Evolutionary conservation across 2,113 vertebrate genomes (phyloP), one percentile per base, ranked within the genome.

Genomic region (Tachuris rubrigastra): DNA sequence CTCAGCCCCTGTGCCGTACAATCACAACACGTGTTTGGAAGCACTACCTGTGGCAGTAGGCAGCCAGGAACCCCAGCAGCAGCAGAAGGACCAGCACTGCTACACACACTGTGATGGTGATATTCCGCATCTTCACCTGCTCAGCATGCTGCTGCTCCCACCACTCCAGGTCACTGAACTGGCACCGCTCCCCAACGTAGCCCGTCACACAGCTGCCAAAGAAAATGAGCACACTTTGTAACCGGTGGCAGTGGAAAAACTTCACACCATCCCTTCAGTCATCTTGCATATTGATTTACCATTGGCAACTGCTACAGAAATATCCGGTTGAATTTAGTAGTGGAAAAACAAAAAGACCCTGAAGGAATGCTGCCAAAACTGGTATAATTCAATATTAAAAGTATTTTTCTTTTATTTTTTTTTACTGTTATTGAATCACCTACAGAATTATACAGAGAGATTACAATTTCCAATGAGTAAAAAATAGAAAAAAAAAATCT

Each of bases 81-180:
- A 99, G 96, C 80, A 99, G 96, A n/a, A 97, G 91, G 11, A 98
- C 69, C 8, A 98, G 89, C 28, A 89, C 72, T 27, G 96, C 78
- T 22, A 98, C 67, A 35, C 98, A 98, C 3, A 96, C 95, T 0
- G 95, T 94, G 9, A 98, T 98, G 20, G 97, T 94, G 72, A 98
- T 33, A 25, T 97, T 98, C 63, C 94, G 95, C 65, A 94, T 98
- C 97, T 98, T 98, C 60, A 98, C 96, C 9, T 95, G 88, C 85
- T 98, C 97, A 0, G 97, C 84, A 1, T 97, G 97, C 74, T 98
- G 99, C 85, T 99, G 97, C 13, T 99, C 98, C 99, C 99, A 98
- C 98, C 99, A 99, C 60, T 98, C 97, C 95, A 99, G 91, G 85
- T 99, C 99, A 10, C 97, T 98, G 98, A 98, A 98, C 97, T 99